These are phyloP conservation scores for Brassicogethes aeneus DNA, from an alignment of 2,888 invertebrate genomes.

Conservation along the genomic window DNA sequence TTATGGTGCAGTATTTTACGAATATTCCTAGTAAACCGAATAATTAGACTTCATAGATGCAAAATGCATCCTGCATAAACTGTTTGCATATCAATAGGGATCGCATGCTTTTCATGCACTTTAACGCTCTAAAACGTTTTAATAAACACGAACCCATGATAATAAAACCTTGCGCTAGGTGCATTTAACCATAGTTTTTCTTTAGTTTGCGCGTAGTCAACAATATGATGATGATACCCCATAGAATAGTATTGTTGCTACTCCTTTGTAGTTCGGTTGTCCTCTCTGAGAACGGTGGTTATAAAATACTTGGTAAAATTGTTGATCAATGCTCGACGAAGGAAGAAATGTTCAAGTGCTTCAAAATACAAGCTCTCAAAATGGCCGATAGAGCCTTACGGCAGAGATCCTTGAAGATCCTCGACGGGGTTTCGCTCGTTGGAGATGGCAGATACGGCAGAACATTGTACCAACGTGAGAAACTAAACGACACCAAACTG, in stretches of 20 bases:
- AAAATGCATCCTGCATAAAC: no score
- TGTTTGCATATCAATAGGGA: not conserved
- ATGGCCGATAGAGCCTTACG: conserved; percentile 55
- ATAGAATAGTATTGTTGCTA: not conserved
- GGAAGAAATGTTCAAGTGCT: conserved; percentile 58
- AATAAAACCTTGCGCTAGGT: conserved; percentile 12
- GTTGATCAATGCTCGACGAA: conserved; percentile 55
- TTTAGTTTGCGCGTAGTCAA: conserved; percentile 1
- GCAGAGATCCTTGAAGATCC: conserved; percentile 50
- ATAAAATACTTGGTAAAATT: no score
- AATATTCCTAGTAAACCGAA: no score
- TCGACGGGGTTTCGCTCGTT: conserved; percentile 54
- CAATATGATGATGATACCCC: conserved; percentile 5
- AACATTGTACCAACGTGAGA: conserved; percentile 11
- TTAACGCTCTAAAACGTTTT: conserved; percentile 17
- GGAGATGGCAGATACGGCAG: conserved; percentile 31
- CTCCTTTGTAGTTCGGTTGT: no score
- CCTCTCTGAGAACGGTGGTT: not conserved
- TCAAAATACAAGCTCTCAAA: conserved; percentile 61
- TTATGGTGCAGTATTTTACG: no score
- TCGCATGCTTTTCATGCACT: not conserved
- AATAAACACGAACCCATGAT: conserved; percentile 12
- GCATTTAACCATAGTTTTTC: conserved; percentile 6
- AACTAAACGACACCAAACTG: conserved; percentile 42
- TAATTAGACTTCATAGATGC: no score